Evolutionary conservation across 2,888 invertebrate genomes (phyloP).

Genomic region (Graphium colonna): DNA sequence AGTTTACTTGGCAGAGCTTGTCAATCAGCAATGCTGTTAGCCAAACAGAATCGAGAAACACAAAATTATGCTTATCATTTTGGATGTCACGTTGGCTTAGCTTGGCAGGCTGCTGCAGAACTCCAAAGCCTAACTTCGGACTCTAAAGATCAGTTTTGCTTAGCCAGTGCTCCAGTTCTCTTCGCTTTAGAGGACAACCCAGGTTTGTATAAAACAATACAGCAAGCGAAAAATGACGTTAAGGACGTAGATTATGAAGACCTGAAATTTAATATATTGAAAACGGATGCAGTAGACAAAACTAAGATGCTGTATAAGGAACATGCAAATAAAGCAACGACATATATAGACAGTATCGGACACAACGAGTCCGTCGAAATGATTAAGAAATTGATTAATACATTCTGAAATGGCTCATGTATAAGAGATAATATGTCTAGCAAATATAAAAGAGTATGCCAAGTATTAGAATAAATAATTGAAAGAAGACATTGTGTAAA

Average conservation of each 20-base stretch:
- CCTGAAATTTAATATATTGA: conserved; percentile 70
- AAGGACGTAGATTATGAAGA: conserved; percentile 84
- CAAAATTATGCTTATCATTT: conserved; percentile 88
- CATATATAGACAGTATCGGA: conserved; percentile 60
- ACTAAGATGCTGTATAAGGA: conserved; percentile 64
- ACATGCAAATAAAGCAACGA: conserved; percentile 61
- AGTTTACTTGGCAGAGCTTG: conserved; percentile 86
- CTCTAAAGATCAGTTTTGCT: conserved; percentile 84
- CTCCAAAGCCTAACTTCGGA: conserved; percentile 71
- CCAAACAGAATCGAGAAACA: conserved; percentile 83
- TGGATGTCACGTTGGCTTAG: conserved; percentile 89
- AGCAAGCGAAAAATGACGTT: conserved; percentile 83
- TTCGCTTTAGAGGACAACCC: conserved; percentile 90
- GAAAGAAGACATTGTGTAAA: no score
- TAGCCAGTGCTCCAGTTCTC: conserved; percentile 91
- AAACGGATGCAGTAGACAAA: conserved; percentile 67
- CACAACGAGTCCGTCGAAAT: conserved; percentile 68
- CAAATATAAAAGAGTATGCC: no score
- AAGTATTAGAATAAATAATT: no score
- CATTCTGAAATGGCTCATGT: no score
- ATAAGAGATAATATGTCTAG: no score
- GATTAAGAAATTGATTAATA: conserved; percentile 69
- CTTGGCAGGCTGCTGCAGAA: conserved; percentile 86
- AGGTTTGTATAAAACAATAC: conserved; percentile 81
- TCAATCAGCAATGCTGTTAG: conserved; percentile 87